Conservation (phyloP, 2,888 invertebrate genomes). For the Horisme vitalbata region DNA sequence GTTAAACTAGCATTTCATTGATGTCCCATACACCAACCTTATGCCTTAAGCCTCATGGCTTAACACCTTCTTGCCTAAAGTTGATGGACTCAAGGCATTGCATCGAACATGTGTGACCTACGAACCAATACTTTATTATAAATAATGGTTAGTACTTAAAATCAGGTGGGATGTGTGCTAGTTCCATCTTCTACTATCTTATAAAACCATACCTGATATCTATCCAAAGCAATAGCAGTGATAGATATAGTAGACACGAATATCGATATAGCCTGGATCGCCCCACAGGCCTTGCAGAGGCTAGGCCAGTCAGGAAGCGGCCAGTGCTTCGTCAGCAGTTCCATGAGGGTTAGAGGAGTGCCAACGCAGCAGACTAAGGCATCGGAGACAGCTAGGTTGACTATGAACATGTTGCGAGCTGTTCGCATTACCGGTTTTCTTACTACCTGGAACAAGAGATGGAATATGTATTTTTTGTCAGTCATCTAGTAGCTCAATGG, state of each 20-base stretch:
- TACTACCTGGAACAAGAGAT: slow-evolving; percentile 82
- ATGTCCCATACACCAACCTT: too few relatives aligned
- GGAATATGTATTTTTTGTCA: too few relatives aligned
- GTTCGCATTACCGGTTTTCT: slow-evolving; percentile 95
- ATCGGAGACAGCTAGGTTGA: slow-evolving; percentile 93
- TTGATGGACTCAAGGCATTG: too few relatives aligned
- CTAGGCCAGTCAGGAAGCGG: slow-evolving; percentile 90
- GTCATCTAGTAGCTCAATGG: too few relatives aligned
- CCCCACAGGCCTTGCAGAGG: slow-evolving; percentile 93
- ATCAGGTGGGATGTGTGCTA: too few relatives aligned
- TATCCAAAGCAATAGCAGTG: slow-evolving; percentile 93
- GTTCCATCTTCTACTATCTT: too few relatives aligned
- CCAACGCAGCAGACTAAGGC: slow-evolving; percentile 93
- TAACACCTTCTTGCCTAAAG: background rate
- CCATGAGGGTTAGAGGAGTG: slow-evolving; percentile 94
- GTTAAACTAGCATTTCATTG: too few relatives aligned
- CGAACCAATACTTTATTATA: too few relatives aligned
- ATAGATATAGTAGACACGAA: slow-evolving; percentile 97
- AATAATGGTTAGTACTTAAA: too few relatives aligned
- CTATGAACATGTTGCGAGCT: slow-evolving; percentile 95
- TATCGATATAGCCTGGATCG: slow-evolving; percentile 94
- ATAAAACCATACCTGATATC: slow-evolving; percentile 87
- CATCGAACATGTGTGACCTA: too few relatives aligned
- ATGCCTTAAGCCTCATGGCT: background rate
- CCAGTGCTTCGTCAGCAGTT: slow-evolving; percentile 93